Base-by-base conservation (phyloP, 2,888 invertebrate species). In the Eristalis tenax region DNA sequence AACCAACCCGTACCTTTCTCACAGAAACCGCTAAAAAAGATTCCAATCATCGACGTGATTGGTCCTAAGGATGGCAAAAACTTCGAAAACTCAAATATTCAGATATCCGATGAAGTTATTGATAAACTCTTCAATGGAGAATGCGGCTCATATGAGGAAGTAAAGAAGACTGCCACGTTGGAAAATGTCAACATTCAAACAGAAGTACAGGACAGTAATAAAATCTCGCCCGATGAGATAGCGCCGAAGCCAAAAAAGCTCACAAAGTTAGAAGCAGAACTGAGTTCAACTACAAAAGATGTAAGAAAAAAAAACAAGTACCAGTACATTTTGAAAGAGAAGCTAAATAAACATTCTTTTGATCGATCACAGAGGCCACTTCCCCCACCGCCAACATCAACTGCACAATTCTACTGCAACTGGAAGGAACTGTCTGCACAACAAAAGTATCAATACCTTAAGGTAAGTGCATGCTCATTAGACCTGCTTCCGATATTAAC, bases 81-180 rank as follows among this genome's bases (percentile, higher is more conserved):
- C 77, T 90, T 90, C 11, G 86, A 90, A 56, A 90, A 91, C 85
- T 88, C 89, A 4, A 90, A 90, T 65, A 80, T 92, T 11, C 90
- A 90, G 68, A 92, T 93, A 64, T 91, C 93, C 1, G 93, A 93
- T 89, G 92, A 92, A 26, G 91, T 93, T 13, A 92, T 93, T 22
- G 93, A 93, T 81, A 93, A 92, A 86, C 89, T 93, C 4, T 93
- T 93, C 65, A 93, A 92, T 57, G 91, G 92, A 38, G 91, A 91
- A 89, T 92, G 91, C 66, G 92, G 92, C 0, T 84, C 90, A 5
- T 92, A 90, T 86, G 91, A 91, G 32, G 92, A 93, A 85, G 90
- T 92, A 0, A 91, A 91, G 57, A 91, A 89, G 63, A 11, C 15
- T 59, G 32, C 40, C 5, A 69, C 82, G 61, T 43, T 43, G 28